Conservation (phyloP, 2,113 vertebrate genomes). For the Acanthisitta chloris region DNA sequence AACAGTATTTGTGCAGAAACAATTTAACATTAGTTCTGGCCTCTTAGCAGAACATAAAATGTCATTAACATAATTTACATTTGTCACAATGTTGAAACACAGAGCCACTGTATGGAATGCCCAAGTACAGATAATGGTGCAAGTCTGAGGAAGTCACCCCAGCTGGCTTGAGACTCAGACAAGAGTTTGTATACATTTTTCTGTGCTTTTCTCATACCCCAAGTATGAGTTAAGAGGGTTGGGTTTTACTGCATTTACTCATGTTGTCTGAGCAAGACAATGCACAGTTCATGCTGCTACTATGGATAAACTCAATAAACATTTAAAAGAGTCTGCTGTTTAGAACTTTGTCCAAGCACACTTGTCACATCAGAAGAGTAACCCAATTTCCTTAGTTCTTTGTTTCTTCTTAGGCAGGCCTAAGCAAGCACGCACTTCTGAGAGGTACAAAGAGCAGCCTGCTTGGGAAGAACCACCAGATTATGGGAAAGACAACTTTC, state of each 20-base stretch:
- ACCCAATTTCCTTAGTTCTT: background rate
- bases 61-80: background rate
- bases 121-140: background rate
- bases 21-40: background rate
- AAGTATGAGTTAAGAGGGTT: background rate
- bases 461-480: background rate
- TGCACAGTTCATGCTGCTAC: background rate
- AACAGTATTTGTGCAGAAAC: background rate
- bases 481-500: background rate
- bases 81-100: background rate
- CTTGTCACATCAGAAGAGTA: background rate
- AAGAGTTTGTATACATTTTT: background rate
- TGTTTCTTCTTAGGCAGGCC: too few relatives aligned
- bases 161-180: background rate
- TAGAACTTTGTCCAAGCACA: background rate
- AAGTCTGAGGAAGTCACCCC: background rate
- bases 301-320: background rate
- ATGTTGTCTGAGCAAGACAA: background rate
- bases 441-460: background rate
- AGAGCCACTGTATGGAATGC: rapidly evolving
- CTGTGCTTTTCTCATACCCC: background rate
- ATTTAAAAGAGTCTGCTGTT: background rate
- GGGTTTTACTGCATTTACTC: background rate
- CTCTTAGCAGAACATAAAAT: rapidly evolving
- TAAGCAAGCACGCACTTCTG: background rate